These are phyloP conservation scores for Eupithecia abbreviata DNA, from an alignment of 2,888 invertebrate genomes.

Conservation along the genomic window DNA sequence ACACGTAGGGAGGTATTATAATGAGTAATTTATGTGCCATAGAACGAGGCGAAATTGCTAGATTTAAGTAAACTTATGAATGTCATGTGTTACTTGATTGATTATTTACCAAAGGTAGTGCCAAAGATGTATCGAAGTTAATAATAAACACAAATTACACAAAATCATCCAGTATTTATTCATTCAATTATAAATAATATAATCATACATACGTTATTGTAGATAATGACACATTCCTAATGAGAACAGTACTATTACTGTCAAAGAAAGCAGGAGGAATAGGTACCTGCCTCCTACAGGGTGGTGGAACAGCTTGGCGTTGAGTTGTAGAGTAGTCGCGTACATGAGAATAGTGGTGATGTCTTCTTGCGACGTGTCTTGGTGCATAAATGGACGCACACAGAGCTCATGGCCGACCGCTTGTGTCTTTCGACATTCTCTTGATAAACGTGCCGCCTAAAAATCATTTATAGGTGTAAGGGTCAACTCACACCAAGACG, in stretches of 20 bases:
- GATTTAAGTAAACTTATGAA: constrained; percentile 12
- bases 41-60: constrained; percentile 18
- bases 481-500: too few relatives aligned
- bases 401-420: constrained; percentile 91
- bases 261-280: constrained; percentile 85
- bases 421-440: constrained; percentile 88
- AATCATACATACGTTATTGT: constrained; percentile 56
- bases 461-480: constrained; percentile 36
- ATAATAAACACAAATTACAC: constrained; percentile 40
- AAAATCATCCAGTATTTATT: constrained; percentile 34
- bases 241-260: constrained; percentile 85
- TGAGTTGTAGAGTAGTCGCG: constrained; percentile 89
- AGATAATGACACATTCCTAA: constrained; percentile 89
- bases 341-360: constrained; percentile 90
- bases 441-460: constrained; percentile 90
- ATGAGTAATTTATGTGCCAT: constrained; percentile 9
- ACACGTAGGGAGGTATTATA: neutral
- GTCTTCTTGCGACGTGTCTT: constrained; percentile 89
- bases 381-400: constrained; percentile 91
- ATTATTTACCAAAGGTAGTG: constrained; percentile 49
- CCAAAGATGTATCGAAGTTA: constrained; percentile 48
- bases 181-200: constrained; percentile 34
- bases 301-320: constrained; percentile 89
- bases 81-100: constrained; percentile 29
- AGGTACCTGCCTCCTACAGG: constrained; percentile 89